A percentile compares a stretch with the other conserved stretches of the same genome.
Evolutionary conservation across 2,888 invertebrate species (phyloP).

Genomic region (Acheta domesticus): DNA sequence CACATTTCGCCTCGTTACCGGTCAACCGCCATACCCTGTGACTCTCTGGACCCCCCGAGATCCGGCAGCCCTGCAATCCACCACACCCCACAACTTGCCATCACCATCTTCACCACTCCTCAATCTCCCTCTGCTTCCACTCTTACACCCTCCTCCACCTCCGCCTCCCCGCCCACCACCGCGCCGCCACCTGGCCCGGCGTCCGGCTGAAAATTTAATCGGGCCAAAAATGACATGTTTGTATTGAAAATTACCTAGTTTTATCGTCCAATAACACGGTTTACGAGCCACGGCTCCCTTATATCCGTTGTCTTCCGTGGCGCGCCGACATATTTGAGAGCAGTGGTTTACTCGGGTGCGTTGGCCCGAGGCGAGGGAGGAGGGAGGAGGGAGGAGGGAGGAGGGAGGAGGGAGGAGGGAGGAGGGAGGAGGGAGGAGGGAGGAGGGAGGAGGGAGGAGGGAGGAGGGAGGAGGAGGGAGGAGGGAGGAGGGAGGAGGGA

Average conservation of each 20-base stretch:
- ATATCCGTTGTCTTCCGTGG: neutral
- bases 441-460: fast-evolving
- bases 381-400: too few relatives aligned
- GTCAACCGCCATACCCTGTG: too few relatives aligned
- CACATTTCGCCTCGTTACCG: too few relatives aligned
- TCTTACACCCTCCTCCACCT: neutral
- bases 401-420: too few relatives aligned
- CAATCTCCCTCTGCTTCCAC: neutral
- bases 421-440: too few relatives aligned
- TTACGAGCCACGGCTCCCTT: neutral
- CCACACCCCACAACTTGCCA: neutral
- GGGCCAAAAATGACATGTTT: neutral
- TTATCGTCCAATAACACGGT: neutral
- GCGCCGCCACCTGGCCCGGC: neutral
- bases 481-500: fast-evolving
- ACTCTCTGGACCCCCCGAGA: too few relatives aligned
- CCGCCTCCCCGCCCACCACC: neutral
- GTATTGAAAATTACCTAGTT: neutral
- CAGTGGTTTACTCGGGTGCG: too few relatives aligned
- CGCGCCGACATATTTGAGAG: too few relatives aligned
- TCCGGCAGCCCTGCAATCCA: too few relatives aligned
- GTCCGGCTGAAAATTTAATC: neutral
- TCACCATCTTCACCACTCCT: neutral
- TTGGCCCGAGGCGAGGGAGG: too few relatives aligned
- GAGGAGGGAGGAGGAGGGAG: too few relatives aligned